Base-by-base conservation (phyloP, 2,797 vertebrate species). In the Lerista edwardsae region DNA sequence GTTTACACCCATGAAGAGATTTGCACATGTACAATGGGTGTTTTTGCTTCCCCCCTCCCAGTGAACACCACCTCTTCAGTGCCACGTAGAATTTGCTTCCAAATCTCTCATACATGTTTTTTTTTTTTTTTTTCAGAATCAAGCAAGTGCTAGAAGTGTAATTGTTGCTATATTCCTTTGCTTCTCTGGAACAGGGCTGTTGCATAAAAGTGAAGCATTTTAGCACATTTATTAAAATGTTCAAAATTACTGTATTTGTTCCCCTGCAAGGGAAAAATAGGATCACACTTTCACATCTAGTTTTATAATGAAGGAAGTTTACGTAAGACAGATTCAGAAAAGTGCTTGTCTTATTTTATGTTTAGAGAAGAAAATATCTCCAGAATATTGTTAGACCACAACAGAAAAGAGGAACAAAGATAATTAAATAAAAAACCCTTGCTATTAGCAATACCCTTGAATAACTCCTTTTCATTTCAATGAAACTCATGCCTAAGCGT, bases 311-410 rank as follows among this genome's bases (percentile, higher is more conserved):
- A 69, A 69, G 36, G 51, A 86, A 62, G 41, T 71, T 86, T 77
- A 76, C 41, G 73, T 51, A 84, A 34, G 76, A 6, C n/a, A 10
- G 80, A 57, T 59, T 76, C 77, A 71, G 44, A 51, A 83, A 19
- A 82, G 90, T 81, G 71, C 6, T 15, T 73, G 9, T 21, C 71
- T 15, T 27, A 71, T n/a, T 39, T 34, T 59, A 83, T 86, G 47
- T 84, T 87, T 77, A 85, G 73, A 89, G n/a, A 75, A 86, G 80
- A 36, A 76, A 78, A 84, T 75, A 34, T 75, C 73, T 73, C 44
- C 57, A 61, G 55, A 83, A 82, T 47, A 14, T 39, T 84, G 15
- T 75, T 86, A 86, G 84, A 55, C 6, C 80, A 74, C 44, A 85
- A 27, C 5, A 51, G 72, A 67, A 59, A 64, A 75, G 4, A 4